Evolutionary conservation across 2,113 vertebrate genomes (phyloP), one percentile per base, ranked within the genome.

Genomic region (Mesembrinibis cayennensis): DNA sequence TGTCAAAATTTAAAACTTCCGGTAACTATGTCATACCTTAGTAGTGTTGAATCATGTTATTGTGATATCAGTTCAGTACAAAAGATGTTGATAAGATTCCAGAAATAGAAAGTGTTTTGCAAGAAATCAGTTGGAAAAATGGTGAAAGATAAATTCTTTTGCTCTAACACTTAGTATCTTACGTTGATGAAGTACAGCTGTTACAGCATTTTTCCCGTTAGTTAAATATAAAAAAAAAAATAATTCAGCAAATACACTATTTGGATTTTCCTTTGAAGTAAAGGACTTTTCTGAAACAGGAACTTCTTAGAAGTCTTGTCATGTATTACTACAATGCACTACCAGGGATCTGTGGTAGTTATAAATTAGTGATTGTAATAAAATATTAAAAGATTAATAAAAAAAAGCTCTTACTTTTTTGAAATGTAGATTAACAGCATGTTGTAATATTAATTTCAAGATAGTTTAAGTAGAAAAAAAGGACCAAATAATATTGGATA

Each of bases 21-120:
- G 5, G 18, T 56, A 52, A 0, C 0, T 45, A 21, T 49, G 22
- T 58, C 3, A 0, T 34, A 65, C 2, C 2, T 74, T 38, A 34
- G 8, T 30, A 50, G 4, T 26, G 20, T 27, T 32, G 21, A 67
- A 62, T 61, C 29, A 25, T 26, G 14, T 40, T 58, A 36, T 23
- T 81, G 27, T 61, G 26, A 45, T 45, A 27, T 21, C 13, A 32
- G 3, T 80, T 52, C 11, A 50, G 6, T 45, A 38, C 0, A 1
- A 61, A 66, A 79, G 17, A 6, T 38, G 11, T 1, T 79, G 32
- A 52, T 44, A 26, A 62, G 19, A 25, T 34, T 65, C 20, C 45
- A 62, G 65, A 16, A 94, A 58, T 1, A 40, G 20, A 56, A 65
- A 25, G 4, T 42, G 13, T 29, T 85, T 89, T 74, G 1, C 18